Percentiles rank a stretch among this genome's conserved stretches.
Evolutionary conservation across 2,797 vertebrate species (phyloP).

Genomic region (Xenops minutus): DNA sequence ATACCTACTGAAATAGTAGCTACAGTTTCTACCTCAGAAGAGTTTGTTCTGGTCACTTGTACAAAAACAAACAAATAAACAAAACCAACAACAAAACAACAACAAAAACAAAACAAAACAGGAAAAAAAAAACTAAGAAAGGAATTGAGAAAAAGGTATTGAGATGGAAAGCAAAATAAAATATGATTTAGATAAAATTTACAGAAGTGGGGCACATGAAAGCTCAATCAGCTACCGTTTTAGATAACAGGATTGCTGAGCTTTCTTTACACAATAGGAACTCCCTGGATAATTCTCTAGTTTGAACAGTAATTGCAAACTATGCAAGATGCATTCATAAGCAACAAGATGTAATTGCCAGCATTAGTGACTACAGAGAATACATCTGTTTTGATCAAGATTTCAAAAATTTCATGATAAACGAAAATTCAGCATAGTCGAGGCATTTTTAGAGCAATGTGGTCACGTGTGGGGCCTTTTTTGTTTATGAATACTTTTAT

Average conservation of each 20-base stretch:
- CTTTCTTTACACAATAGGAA: not conserved
- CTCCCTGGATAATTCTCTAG: not conserved
- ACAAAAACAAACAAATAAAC: not conserved
- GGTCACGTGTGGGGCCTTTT: not conserved
- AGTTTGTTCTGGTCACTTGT: not conserved
- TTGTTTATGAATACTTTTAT: not conserved
- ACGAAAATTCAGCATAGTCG: not conserved
- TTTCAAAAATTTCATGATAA: conserved; percentile 1
- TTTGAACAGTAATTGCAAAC: conserved; percentile 8
- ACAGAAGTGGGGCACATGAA: not conserved
- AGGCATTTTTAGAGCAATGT: not conserved
- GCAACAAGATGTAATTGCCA: not conserved
- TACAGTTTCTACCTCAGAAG: not conserved
- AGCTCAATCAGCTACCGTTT: not conserved
- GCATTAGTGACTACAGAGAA: not conserved
- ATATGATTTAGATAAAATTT: not conserved
- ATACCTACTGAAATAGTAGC: not conserved
- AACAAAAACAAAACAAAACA: too few relatives aligned
- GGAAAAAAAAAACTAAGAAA: too few relatives aligned
- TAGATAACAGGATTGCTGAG: not conserved
- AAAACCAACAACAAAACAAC: too few relatives aligned
- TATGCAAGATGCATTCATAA: conserved; percentile 37
- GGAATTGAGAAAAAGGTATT: not conserved
- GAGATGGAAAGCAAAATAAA: not conserved
- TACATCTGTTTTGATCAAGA: conserved; percentile 2